Evolutionary conservation across 1,140 invertebrate species (phyloP), one percentile per base, ranked within the genome.

Genomic region (Caenorhabditis remanei): DNA sequence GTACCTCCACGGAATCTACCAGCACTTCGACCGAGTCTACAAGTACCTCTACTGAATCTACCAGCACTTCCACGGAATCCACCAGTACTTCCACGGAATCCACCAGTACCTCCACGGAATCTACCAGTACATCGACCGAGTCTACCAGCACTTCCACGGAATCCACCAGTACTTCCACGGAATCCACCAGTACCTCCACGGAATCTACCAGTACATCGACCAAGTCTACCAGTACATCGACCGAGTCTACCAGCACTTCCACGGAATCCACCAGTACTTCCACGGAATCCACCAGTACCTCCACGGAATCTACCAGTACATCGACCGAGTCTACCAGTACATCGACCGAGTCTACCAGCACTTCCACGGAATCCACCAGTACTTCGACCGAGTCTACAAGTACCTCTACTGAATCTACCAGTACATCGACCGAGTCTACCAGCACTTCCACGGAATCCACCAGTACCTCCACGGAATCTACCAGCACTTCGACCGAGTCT

Each of bases 281-380:
- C 1, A 32, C 32, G 1, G 32, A 32, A 32, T 32, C 32, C 2
- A 32, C 32, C 32, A 32, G 32, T 32, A 32, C 32, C 32, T n/a
- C 61, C 0, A 65, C 61, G 1, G 58, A 56, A 32, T 61, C 61
- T 0, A 85, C 84, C 6, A 41, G 21, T 7, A 85, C 83, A 9
- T 63, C 84, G 19, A 85, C 84, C 24, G 40, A 58, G n/a, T 55
- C 61, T 4, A 75, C 58, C 19, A 71, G 53, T n/a, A 75, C 84
- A 1, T 67, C 84, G 0, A 85, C 85, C 0, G 63, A 41, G 1
- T 41, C 85, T 6, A 71, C 85, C 16, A 86, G 65, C 1, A 86
- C 71, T 0, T 43, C 65, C 4, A 67, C 65, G 0, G 21, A 56
- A 6, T 16, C 84, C 5, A 16, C 19, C 19, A 56, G 50, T 0